A percentile compares a stretch with the other conserved stretches of the same genome.
Evolutionary conservation across 1,140 invertebrate species (phyloP).

Genomic region (Sipha flava): DNA sequence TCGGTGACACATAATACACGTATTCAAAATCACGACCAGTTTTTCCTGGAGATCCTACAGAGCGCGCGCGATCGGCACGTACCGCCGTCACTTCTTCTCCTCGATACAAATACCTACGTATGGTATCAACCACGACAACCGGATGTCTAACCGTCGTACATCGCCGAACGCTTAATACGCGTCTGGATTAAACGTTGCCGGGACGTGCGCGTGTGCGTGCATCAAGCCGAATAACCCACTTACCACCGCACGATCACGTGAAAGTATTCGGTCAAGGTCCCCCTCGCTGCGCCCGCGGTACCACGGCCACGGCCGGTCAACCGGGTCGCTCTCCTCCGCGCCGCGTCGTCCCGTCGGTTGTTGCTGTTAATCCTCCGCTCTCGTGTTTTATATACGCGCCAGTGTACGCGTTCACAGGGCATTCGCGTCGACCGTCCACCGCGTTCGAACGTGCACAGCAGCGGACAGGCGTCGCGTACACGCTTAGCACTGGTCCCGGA

Average conservation of each 20-base stretch:
- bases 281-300: not conserved
- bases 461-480: not conserved
- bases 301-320: not conserved
- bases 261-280: constrained; percentile 2
- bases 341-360: too few species aligned
- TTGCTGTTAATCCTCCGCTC: not conserved
- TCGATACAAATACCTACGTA: too few species aligned
- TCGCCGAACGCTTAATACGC: too few species aligned
- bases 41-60: too few species aligned
- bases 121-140: too few species aligned
- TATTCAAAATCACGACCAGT: too few species aligned
- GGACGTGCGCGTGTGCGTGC: not conserved
- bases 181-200: not conserved
- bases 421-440: not conserved
- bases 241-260: not conserved
- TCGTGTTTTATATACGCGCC: not conserved
- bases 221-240: not conserved
- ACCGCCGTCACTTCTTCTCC: too few species aligned
- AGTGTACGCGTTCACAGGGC: not conserved
- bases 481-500: too few species aligned
- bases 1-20: too few species aligned
- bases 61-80: too few species aligned
- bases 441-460: too few species aligned
- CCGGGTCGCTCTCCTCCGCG: not conserved
- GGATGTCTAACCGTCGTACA: not conserved